Evolutionary conservation across 2,113 vertebrate species (phyloP), one percentile per base, ranked within the genome.

Genomic region (Centrocercus urophasianus): DNA sequence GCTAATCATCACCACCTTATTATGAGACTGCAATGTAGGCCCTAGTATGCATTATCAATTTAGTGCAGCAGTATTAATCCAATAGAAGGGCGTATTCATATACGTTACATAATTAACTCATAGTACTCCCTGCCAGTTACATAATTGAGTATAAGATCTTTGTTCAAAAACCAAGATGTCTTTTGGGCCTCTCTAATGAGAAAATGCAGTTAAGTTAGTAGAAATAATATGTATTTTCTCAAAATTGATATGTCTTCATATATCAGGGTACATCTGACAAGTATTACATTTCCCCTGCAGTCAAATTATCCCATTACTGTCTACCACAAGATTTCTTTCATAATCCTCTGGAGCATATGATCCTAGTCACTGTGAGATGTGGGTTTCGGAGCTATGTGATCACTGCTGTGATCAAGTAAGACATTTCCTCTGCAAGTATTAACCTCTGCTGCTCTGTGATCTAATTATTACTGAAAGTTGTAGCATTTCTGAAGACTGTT

Each of bases 251-350:
- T 52, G 27, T 52, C 64, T 89, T 91, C n/a, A 34, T 92, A 47
- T 13, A 69, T 86, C 61, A 30, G 57, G 32, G 47, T 83, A 18
- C 47, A 57, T 70, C 67, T 91, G 71, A 78, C 75, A 93, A 88
- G 38, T 81, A 83, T 69, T 93, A 47, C 13, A 57, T 80, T 89
- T 95, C 34, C 52, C 36, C 57, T 81, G 47, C 70, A 67, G 64
- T 80, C 85, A 91, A 43, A 89, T 93, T 90, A 86, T 67, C 88
- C 64, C 69, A 81, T 94, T 88, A 88, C 70, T 90, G 52, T 93
- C 91, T 94, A 18, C 86, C 36, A 69, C 70, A 95, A 83, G 72
- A 88, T 90, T 90, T 91, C 76, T 91, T 93, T n/a, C 65, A 71
- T 74, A 59, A 48, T 90, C 30, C 20, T 91, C 32, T 88, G 89